Evolutionary conservation across 2,888 invertebrate species (phyloP), one percentile per base, ranked within the genome.

Genomic region (Smittia aterrima): DNA sequence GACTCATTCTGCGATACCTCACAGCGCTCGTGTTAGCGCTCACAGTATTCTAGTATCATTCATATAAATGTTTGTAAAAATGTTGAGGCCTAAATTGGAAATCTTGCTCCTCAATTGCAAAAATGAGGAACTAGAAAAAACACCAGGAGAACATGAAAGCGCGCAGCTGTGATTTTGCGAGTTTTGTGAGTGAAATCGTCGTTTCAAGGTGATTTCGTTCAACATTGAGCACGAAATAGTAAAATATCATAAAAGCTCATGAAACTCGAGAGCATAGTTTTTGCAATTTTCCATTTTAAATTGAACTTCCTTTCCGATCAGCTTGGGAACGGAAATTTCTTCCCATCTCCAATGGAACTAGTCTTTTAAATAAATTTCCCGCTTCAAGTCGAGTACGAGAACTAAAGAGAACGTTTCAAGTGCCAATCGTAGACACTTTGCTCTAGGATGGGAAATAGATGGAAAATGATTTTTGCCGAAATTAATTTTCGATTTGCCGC

Each of bases 191-290:
- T 54, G 62, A 72, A 72, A 62, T 72, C 16, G 62, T 58, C 62
- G 22, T 72, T 62, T 72, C 72, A 72, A 72, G 72, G 72, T 72
- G 32, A 72, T 72, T 72, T 62, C 32, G 54, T 72, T 72, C 62
- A 32, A 24, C 62, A 72, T 72, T 72, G 20, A 72, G 72, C 72
- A 72, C 71, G 32, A 72, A 72, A 72, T 72, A 72, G 72, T 72
- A 72, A 72, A 72, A 72, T 38, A 62, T 72, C 72, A 72, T 72
- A 62, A 38, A 38, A 72, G 40, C 25, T 58, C 72, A 72, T 72
- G 72, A 72, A 72, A 72, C 22, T 20, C 62, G 54, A 24, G 9
- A 62, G 72, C 72, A 62, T 72, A 22, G 20, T 64, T 27, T 64
- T 16, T 25, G 47, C 22, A 22, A 22, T 11, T 58, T 58, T 18